Conservation (phyloP, 2,797 vertebrate species). For the Ctenochaetus hawaiiensis region DNA sequence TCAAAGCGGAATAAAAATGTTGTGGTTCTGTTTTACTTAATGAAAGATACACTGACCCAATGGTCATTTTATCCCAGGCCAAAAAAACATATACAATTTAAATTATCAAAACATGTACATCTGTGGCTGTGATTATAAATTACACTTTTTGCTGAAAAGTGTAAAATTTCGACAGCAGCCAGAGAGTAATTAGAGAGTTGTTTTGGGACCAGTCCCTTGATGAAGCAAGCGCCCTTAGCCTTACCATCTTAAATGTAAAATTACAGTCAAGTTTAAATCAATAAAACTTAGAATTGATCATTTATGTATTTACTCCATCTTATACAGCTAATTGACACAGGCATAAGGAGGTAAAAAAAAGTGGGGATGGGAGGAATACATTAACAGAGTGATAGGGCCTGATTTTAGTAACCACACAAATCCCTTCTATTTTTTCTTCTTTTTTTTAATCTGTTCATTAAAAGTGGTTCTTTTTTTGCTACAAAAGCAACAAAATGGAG, state of each 20-base stretch:
- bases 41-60: slow-evolving; percentile 29
- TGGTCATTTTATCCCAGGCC: background rate
- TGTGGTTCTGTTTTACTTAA: slow-evolving; percentile 15
- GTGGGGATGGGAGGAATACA: slow-evolving; percentile 14
- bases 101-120: slow-evolving; percentile 12
- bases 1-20: slow-evolving; percentile 36
- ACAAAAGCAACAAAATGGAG: background rate
- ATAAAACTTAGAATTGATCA: slow-evolving; percentile 1
- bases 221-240: background rate
- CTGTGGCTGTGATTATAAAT: slow-evolving; percentile 23
- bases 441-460: background rate
- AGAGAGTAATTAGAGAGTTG: slow-evolving; percentile 14
- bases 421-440: background rate
- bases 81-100: background rate
- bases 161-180: background rate
- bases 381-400: slow-evolving; percentile 5
- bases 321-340: slow-evolving; percentile 14
- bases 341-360: background rate
- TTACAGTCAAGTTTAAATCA: slow-evolving; percentile 16
- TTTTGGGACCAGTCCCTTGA: slow-evolving; percentile 18
- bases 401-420: slow-evolving; percentile 12
- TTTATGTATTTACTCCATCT: slow-evolving; percentile 10
- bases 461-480: background rate
- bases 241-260: slow-evolving; percentile 10
- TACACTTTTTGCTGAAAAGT: slow-evolving; percentile 22